phyloP scores from a whole-genome alignment of 2,113 vertebrate genomes.

The Cavia porcellus region DNA sequence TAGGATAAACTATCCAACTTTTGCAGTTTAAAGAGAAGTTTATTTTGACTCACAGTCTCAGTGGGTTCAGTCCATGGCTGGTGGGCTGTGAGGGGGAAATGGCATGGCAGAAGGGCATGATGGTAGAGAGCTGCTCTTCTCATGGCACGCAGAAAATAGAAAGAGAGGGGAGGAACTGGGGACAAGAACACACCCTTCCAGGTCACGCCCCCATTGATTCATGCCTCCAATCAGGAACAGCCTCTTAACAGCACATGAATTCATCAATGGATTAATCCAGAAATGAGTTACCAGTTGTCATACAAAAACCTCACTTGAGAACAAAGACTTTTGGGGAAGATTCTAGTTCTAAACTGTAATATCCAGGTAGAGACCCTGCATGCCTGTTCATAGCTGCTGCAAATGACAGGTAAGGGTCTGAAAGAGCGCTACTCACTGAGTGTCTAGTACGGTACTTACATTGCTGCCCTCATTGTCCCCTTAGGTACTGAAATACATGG shows the following conservation, averaged over 20 bases:
- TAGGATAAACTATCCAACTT: constrained; percentile 61
- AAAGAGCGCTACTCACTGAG: constrained; percentile 94
- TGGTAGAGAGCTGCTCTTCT: neutral
- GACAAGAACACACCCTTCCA: neutral
- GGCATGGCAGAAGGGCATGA: neutral
- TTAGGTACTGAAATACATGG: constrained; percentile 96
- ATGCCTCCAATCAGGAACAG: neutral
- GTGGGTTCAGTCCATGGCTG: neutral
- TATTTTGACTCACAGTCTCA: neutral
- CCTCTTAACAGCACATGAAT: neutral
- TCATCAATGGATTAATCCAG: neutral
- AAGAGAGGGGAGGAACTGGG: neutral
- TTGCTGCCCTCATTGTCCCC: constrained; percentile 96
- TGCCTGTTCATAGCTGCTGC: constrained; percentile 86
- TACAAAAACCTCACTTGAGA: neutral
- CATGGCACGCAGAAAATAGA: neutral
- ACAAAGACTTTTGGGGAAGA: neutral
- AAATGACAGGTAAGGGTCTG: constrained; percentile 95
- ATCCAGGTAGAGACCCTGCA: neutral
- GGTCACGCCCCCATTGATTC: neutral
- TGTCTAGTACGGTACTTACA: constrained; percentile 96
- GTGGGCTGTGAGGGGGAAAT: neutral
- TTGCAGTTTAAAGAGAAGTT: neutral
- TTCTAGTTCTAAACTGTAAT: neutral
- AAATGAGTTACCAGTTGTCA: neutral